A percentile compares a stretch with the other conserved stretches of the same genome.
phyloP scores from a whole-genome alignment of 2,113 vertebrate genomes.

The Dicaeum eximium region DNA sequence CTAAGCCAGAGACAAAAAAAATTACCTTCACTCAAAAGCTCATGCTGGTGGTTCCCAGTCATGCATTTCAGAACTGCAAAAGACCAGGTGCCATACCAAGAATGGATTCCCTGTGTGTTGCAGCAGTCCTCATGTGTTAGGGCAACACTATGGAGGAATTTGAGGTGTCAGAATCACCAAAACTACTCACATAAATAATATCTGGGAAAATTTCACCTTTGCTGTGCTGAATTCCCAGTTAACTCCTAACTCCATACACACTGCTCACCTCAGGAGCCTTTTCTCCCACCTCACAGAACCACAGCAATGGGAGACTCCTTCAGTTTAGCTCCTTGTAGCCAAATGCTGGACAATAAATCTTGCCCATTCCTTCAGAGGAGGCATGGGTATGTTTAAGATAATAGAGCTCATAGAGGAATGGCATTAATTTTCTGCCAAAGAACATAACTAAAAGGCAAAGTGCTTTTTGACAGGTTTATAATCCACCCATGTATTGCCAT shows the following conservation, averaged over 20 bases:
- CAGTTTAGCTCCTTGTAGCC: background rate
- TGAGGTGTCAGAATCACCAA: background rate
- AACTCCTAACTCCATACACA: background rate
- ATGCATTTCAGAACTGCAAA: background rate
- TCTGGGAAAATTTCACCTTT: background rate
- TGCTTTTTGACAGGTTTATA: slow-evolving; percentile 50
- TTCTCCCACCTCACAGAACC: background rate
- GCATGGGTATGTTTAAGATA: background rate
- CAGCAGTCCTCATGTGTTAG: background rate
- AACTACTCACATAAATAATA: background rate
- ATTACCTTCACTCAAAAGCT: background rate
- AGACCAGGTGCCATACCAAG: background rate
- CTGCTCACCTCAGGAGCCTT: background rate
- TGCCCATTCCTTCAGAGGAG: background rate
- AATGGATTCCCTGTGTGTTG: background rate
- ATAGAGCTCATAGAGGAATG: background rate
- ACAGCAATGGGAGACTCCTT: background rate
- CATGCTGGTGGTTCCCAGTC: background rate
- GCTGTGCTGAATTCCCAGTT: background rate
- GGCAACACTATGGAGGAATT: background rate
- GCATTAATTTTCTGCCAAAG: background rate
- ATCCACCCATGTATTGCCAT: background rate
- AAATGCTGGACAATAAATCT: background rate
- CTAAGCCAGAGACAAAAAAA: background rate
- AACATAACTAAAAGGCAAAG: slow-evolving; percentile 15